Evolutionary conservation across 2,888 invertebrate species (phyloP).

Genomic region (Nemapogon koenigi): DNA sequence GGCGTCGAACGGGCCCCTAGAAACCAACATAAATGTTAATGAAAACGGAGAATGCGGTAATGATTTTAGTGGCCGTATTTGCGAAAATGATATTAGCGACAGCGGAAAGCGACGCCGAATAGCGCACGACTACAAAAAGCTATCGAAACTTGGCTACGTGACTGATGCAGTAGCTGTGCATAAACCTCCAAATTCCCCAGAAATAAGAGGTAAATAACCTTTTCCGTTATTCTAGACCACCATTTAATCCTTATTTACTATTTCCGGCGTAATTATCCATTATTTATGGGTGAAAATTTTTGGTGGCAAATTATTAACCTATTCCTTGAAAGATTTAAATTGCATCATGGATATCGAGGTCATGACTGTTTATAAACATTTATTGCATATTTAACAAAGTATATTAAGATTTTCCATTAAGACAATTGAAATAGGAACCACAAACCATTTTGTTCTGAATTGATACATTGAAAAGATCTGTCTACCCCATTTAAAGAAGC

Average conservation of each 20-base stretch:
- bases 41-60: constrained; percentile 42
- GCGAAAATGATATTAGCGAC: constrained; percentile 46
- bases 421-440: too few relatives aligned
- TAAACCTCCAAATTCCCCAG: constrained; percentile 35
- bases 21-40: constrained; percentile 53
- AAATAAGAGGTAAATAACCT: constrained; percentile 41
- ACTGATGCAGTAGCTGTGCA: constrained; percentile 51
- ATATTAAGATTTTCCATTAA: background rate
- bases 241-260: background rate
- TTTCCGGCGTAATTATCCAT: background rate
- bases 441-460: too few relatives aligned
- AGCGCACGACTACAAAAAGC: constrained; percentile 50
- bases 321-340: constrained; percentile 36
- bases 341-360: constrained; percentile 53
- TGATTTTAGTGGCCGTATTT: constrained; percentile 32
- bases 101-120: constrained; percentile 48
- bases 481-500: too few relatives aligned
- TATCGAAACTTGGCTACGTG: constrained; percentile 51
- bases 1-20: constrained; percentile 52
- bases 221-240: background rate
- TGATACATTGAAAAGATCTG: too few relatives aligned
- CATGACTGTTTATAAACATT: constrained; percentile 58
- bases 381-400: constrained; percentile 19
- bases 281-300: constrained; percentile 25
- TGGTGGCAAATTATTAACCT: constrained; percentile 60